phyloP scores from a whole-genome alignment of 2,888 invertebrate species.

The Chloroclystis v-ata region DNA sequence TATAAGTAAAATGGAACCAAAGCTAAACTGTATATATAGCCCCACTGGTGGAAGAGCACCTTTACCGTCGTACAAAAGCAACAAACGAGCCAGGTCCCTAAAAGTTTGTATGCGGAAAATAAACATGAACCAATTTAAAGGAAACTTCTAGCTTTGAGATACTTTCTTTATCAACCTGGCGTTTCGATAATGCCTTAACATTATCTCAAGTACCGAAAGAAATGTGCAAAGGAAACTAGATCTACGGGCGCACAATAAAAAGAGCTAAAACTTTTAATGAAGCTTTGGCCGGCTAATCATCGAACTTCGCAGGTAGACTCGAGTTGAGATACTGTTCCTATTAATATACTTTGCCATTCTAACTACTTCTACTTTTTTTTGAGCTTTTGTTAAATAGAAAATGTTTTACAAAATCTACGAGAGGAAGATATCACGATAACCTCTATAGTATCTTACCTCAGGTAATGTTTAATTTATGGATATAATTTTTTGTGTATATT shows the following conservation, averaged over 20 bases:
- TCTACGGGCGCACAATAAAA: neutral
- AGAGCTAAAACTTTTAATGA: slow-evolving; percentile 25
- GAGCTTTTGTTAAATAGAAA: no score
- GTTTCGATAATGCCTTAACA: neutral
- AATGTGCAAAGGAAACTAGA: slow-evolving; percentile 1
- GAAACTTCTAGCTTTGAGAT: neutral
- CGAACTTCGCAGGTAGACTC: slow-evolving; percentile 15
- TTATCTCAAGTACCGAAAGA: slow-evolving; percentile 2
- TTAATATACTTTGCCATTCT: slow-evolving; percentile 1
- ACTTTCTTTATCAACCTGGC: neutral
- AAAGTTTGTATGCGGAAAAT: neutral
- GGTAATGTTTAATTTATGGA: no score
- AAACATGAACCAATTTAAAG: neutral
- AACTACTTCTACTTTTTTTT: neutral
- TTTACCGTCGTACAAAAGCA: no score
- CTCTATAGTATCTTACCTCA: no score
- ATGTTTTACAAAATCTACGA: no score
- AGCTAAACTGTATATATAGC: no score
- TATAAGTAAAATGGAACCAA: no score
- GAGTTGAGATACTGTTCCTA: slow-evolving; percentile 1
- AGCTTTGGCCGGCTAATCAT: slow-evolving; percentile 24
- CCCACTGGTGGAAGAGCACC: no score
- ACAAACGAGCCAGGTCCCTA: no score
- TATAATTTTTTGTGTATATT: no score
- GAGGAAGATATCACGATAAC: no score